Base-by-base conservation (phyloP, 2,797 vertebrate species). In the Mormyrus proboscirostris region DNA sequence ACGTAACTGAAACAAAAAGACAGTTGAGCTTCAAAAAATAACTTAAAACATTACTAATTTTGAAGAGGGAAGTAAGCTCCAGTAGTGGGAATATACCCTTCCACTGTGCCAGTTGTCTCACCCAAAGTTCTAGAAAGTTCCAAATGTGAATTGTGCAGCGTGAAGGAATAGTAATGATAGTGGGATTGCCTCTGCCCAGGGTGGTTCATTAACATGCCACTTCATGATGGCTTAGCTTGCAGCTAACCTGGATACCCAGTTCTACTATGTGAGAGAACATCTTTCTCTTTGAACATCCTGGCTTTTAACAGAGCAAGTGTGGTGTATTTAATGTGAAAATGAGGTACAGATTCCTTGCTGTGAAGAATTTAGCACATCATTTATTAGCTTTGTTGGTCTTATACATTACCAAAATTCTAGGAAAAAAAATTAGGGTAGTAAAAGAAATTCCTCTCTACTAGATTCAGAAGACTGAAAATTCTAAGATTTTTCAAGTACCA, bases 231-330 rank as follows among this genome's bases (percentile, higher is more conserved):
- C 89, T 55, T 44, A 25, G 65, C 49, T 41, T 65, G 38, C 49
- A 76, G 84, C 84, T 89, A 85, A 89, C 84, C 89, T 87, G 84
- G 62, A 89, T 87, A 89, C 49, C 29, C 49, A 25, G 62, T 59
- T 53, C 49, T 50, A 55, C 10, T 76, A 49, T 82, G 7, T n/a
- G 14, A 69, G 14, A 59, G 86, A 57, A 89, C 33, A 38, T 22
- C 25, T 79, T 25, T 53, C 44, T 88, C 76, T 76, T 76, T 82
- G 69, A 41, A 38, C 69, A 41, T 76, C 33, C 69, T 76, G 69
- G 14, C 4, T 14, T 41, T 76, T 76, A 76, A 41, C 33, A 41
- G 69, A 76, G 33, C 69, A 59, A 22, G 33, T 87, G 57, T 87
- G 19, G 9, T 41, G 38, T n/a, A 44, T 41, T 47, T 47, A 2